A percentile compares a stretch with the other conserved stretches of the same genome.
phyloP scores from a whole-genome alignment of 1,140 invertebrate genomes.

The Sarcophaga bullata region DNA sequence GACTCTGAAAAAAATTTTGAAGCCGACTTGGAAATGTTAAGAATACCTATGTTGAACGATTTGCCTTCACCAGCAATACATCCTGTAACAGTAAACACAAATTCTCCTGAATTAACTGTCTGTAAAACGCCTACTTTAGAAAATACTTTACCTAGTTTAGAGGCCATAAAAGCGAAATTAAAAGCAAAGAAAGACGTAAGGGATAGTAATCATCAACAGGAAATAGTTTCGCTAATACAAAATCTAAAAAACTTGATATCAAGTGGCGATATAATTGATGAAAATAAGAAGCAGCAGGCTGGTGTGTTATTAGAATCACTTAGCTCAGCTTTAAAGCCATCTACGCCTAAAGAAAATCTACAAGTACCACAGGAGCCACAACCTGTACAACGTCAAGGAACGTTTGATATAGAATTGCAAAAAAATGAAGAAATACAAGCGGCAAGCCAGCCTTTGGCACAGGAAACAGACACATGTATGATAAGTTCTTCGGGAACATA shows the following conservation, averaged over 20 bases:
- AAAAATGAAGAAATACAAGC: neutral
- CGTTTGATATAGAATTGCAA: slow-evolving; percentile 44
- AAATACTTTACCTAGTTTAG: slow-evolving; percentile 21
- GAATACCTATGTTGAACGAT: slow-evolving; percentile 45
- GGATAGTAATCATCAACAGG: slow-evolving; percentile 31
- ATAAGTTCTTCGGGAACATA: slow-evolving; percentile 56
- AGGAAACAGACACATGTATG: slow-evolving; percentile 56
- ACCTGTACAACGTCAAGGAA: slow-evolving; percentile 44
- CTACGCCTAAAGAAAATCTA: neutral
- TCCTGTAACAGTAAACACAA: neutral
- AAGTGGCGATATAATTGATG: slow-evolving; percentile 23
- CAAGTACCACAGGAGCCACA: slow-evolving; percentile 3
- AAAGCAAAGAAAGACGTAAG: slow-evolving; percentile 25
- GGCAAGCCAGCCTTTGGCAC: slow-evolving; percentile 17
- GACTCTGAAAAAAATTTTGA: slow-evolving; percentile 45
- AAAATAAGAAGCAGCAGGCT: slow-evolving; percentile 38
- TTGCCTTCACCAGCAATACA: slow-evolving; percentile 25
- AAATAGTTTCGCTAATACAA: slow-evolving; percentile 41
- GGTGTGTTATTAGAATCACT: slow-evolving; percentile 41
- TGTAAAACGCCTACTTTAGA: neutral
- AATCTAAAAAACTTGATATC: slow-evolving; percentile 43
- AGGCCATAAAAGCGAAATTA: slow-evolving; percentile 40
- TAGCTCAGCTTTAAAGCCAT: slow-evolving; percentile 27
- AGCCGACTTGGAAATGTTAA: slow-evolving; percentile 44
- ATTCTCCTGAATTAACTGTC: neutral